A percentile compares a stretch with the other conserved stretches of the same genome.
These are phyloP conservation scores for Tachina lurida DNA, from an alignment of 2,888 invertebrate genomes.

Conservation along the genomic window DNA sequence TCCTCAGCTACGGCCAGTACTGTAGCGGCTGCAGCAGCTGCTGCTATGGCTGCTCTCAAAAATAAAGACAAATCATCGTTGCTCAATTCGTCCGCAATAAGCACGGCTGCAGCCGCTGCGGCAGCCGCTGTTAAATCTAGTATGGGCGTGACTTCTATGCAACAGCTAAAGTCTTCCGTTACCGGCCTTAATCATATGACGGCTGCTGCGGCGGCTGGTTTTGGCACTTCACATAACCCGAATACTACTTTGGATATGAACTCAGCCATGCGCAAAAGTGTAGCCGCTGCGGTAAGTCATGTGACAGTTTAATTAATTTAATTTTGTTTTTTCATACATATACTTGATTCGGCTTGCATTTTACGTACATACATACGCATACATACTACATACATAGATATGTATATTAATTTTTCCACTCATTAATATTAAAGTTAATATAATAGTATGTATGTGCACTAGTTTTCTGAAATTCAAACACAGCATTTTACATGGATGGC, in stretches of 20 bases:
- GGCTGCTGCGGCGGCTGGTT: conserved; percentile 64
- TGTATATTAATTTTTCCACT: conserved; percentile 1
- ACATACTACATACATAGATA: too few relatives aligned
- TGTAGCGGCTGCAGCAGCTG: conserved; percentile 74
- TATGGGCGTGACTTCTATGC: conserved; percentile 67
- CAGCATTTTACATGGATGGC: conserved; percentile 30
- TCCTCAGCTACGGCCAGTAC: conserved; percentile 82
- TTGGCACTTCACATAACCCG: conserved; percentile 37
- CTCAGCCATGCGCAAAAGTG: conserved; percentile 77
- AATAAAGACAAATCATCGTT: conserved; percentile 59
- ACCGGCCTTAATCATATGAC: conserved; percentile 73
- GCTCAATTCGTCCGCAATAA: conserved; percentile 61
- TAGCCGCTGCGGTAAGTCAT: conserved; percentile 81
- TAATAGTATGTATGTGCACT: neutral
- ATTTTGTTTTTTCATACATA: conserved; percentile 9
- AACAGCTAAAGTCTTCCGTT: conserved; percentile 75
- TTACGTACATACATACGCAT: neutral
- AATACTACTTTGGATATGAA: conserved; percentile 63
- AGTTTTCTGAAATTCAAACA: conserved; percentile 3
- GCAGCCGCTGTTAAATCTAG: conserved; percentile 69
- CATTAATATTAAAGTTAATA: conserved; percentile 18
- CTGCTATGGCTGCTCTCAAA: conserved; percentile 63
- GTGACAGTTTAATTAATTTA: conserved; percentile 76
- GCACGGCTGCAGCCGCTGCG: conserved; percentile 72
- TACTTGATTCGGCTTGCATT: conserved; percentile 58